phyloP scores from a whole-genome alignment of 2,888 invertebrate species.

The Nomada fucata region DNA sequence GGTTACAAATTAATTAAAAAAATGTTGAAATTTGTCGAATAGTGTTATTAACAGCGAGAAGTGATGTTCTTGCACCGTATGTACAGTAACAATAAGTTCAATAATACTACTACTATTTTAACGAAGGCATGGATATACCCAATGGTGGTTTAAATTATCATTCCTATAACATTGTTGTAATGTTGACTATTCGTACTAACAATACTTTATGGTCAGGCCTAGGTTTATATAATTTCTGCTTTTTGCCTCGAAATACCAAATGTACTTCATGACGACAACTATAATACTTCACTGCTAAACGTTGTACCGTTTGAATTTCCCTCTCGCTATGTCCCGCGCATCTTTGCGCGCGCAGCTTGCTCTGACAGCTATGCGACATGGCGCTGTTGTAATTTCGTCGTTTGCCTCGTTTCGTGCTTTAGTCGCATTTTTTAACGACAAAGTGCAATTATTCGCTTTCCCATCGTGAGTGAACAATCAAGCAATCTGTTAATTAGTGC shows the following conservation, averaged over 20 bases:
- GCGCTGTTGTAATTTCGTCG: conserved; percentile 36
- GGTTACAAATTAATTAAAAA: no score
- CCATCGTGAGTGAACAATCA: background rate
- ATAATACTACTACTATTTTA: no score
- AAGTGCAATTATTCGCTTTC: background rate
- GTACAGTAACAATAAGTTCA: no score
- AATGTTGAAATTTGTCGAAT: no score
- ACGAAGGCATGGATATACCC: no score
- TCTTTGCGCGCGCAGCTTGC: conserved; percentile 46
- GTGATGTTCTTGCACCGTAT: no score
- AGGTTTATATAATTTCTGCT: background rate
- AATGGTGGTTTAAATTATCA: no score
- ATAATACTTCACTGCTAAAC: background rate
- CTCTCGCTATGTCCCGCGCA: conserved; percentile 17
- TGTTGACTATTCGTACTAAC: no score
- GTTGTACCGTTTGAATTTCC: conserved; percentile 23
- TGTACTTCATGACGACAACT: background rate
- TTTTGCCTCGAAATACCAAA: no score
- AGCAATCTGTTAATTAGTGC: conserved; percentile 2
- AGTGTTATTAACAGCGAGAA: no score
- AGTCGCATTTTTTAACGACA: conserved; percentile 8
- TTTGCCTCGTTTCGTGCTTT: conserved; percentile 29
- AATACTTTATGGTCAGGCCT: background rate
- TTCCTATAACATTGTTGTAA: no score
- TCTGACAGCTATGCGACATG: conserved; percentile 56